These are phyloP conservation scores for Poecilia gillii DNA, from an alignment of 2,797 vertebrate species.

Conservation along the genomic window DNA sequence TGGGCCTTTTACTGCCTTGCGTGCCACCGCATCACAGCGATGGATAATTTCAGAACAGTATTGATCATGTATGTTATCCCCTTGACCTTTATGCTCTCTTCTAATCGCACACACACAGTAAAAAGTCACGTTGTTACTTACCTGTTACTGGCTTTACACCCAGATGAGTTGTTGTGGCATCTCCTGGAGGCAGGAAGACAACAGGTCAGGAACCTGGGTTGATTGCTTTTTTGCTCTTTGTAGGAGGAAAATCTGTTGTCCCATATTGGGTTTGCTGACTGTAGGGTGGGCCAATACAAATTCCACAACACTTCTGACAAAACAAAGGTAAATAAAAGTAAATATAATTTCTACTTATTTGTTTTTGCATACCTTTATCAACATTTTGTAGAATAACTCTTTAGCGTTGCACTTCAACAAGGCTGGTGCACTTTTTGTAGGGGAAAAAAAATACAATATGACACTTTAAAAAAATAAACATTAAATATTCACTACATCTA, in stretches of 20 bases:
- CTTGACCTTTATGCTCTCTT: background rate
- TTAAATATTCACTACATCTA: background rate
- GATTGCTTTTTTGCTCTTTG: background rate
- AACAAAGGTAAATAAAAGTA: background rate
- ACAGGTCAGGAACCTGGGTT: background rate
- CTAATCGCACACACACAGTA: background rate
- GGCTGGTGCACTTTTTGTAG: background rate
- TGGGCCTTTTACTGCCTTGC: background rate
- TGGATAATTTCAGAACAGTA: too few relatives aligned
- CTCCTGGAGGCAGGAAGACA: conserved; percentile 37
- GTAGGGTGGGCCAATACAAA: background rate
- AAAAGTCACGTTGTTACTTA: conserved; percentile 38
- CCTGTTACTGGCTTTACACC: conserved; percentile 18
- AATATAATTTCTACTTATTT: background rate
- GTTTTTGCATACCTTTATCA: background rate
- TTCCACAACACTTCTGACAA: background rate
- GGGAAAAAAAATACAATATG: background rate
- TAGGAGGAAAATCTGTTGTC: background rate
- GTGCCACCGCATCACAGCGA: background rate
- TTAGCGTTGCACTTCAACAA: background rate
- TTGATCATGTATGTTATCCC: background rate
- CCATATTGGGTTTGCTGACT: background rate
- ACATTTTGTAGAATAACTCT: background rate
- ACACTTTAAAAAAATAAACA: background rate
- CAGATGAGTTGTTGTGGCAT: background rate